Conservation (phyloP, 37 sponge, comb jelly and placozoan species). For the Beroe forskalii region DNA sequence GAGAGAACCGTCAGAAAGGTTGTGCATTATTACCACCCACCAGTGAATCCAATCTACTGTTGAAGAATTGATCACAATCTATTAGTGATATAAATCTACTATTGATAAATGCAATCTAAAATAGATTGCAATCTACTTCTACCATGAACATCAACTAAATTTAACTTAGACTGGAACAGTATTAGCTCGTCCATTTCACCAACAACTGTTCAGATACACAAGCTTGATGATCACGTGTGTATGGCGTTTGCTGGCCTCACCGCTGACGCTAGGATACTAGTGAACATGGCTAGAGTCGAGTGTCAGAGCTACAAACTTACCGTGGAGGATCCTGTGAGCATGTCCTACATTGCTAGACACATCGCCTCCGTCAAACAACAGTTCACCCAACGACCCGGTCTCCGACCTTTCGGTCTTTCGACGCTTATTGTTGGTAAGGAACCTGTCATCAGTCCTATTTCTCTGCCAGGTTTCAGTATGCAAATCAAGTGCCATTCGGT, state of each 20-base stretch:
- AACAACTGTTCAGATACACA: slow-evolving; percentile 77
- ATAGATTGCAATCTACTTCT: no score
- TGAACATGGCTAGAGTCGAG: slow-evolving; percentile 92
- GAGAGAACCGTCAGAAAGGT: slow-evolving; percentile 88
- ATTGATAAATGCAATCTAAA: no score
- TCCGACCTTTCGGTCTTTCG: slow-evolving; percentile 95
- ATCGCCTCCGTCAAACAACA: slow-evolving; percentile 89
- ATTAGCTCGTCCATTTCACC: no score
- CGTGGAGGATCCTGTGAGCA: slow-evolving; percentile 95
- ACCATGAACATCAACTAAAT: no score
- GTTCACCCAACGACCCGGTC: slow-evolving; percentile 90
- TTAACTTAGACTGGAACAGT: no score
- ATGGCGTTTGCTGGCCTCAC: slow-evolving; percentile 97
- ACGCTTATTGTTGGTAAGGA: slow-evolving; percentile 76
- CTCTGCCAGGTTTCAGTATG: no score
- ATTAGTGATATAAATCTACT: no score
- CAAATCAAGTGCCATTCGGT: no score
- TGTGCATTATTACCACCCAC: no score
- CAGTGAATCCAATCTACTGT: no score
- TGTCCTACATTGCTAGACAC: slow-evolving; percentile 92
- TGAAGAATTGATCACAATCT: no score
- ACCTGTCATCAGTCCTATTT: no score
- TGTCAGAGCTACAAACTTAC: slow-evolving; percentile 94
- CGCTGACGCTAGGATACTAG: slow-evolving; percentile 95
- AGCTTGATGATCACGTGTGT: slow-evolving; percentile 93